These are phyloP conservation scores for Chloromyia formosa DNA, from an alignment of 2,888 invertebrate genomes.

Conservation along the genomic window DNA sequence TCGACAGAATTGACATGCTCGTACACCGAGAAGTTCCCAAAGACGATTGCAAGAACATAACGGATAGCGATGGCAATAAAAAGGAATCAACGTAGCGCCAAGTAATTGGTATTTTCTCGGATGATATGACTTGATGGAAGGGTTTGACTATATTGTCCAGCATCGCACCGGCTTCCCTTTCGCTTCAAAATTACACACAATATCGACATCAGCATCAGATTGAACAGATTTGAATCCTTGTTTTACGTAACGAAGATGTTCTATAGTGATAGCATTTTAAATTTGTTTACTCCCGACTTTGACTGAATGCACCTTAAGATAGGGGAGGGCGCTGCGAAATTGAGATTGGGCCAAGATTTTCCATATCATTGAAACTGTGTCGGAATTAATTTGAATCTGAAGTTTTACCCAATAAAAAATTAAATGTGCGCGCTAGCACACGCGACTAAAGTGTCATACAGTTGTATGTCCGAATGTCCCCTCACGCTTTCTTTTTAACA, in stretches of 20 bases:
- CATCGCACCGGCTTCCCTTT: constrained; percentile 18
- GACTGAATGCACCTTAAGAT: neutral
- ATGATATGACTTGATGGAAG: constrained; percentile 50
- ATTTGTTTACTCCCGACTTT: constrained; percentile 21
- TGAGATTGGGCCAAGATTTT: too few relatives aligned
- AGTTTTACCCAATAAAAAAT: too few relatives aligned
- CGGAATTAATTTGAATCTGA: too few relatives aligned
- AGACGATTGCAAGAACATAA: constrained; percentile 29
- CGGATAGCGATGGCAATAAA: constrained; percentile 43
- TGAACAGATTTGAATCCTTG: constrained; percentile 40
- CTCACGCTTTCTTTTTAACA: too few relatives aligned
- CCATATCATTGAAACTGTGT: too few relatives aligned
- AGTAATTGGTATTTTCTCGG: constrained; percentile 51
- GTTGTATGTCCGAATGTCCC: too few relatives aligned
- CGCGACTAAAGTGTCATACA: too few relatives aligned
- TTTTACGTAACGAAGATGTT: constrained; percentile 40
- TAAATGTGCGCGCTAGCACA: too few relatives aligned
- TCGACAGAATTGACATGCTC: constrained; percentile 23
- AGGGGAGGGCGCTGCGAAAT: constrained; percentile 1
- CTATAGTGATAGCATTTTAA: constrained; percentile 21
- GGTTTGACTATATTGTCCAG: constrained; percentile 34
- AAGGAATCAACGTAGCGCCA: constrained; percentile 49
- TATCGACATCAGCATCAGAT: constrained; percentile 21
- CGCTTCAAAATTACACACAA: constrained; percentile 19
- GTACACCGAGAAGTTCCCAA: constrained; percentile 28